Evolutionary conservation across 2,888 invertebrate genomes (phyloP).

Genomic region (Tipula unca): DNA sequence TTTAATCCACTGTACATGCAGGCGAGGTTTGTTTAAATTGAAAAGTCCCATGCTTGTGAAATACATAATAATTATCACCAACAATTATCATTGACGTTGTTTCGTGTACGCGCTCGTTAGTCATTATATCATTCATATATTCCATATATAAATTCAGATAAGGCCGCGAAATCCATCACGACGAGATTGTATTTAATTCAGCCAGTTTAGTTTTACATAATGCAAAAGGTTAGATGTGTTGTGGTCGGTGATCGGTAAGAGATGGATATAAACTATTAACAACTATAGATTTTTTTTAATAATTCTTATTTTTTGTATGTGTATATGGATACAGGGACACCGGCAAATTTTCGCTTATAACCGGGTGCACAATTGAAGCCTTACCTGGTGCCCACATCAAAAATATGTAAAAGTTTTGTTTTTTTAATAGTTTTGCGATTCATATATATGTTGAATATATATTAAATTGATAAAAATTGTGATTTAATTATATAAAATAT

Average conservation of each 20-base stretch:
- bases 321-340: background rate
- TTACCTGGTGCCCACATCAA: background rate
- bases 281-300: background rate
- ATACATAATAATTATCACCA: no score
- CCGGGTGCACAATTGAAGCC: background rate
- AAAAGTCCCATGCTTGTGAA: no score
- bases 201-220: background rate
- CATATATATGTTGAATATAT: background rate
- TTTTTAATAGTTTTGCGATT: background rate
- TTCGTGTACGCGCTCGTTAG: no score
- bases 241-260: background rate
- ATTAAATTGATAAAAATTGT: background rate
- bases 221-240: background rate
- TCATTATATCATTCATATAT: no score
- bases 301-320: background rate
- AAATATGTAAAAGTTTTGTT: background rate
- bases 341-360: background rate
- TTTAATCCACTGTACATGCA: no score
- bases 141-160: background rate
- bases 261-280: background rate
- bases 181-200: background rate
- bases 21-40: no score
- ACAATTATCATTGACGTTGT: no score
- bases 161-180: background rate
- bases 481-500: no score